Percentiles rank a stretch among this genome's conserved stretches.
These are phyloP conservation scores for Dioctria rufipes DNA, from an alignment of 2,888 invertebrate genomes.

Conservation along the genomic window DNA sequence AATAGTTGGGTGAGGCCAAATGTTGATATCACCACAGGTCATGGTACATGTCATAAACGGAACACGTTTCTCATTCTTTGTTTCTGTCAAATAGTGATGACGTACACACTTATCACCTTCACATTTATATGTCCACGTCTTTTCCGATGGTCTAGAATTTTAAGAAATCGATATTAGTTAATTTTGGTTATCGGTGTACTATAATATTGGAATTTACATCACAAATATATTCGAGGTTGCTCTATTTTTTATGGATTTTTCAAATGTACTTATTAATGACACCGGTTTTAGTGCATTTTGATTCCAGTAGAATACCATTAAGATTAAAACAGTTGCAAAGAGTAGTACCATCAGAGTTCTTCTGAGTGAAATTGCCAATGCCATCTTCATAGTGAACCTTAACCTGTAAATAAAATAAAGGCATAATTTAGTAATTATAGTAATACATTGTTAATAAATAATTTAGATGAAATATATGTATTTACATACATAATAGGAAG, in stretches of 20 bases:
- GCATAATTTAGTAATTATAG: too few species aligned
- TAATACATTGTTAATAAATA: too few species aligned
- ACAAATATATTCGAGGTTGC: constrained; percentile 63
- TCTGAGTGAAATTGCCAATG: constrained; percentile 72
- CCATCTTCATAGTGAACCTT: constrained; percentile 70
- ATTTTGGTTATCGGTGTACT: not conserved
- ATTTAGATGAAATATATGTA: too few species aligned
- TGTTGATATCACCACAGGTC: constrained; percentile 79
- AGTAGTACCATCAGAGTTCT: constrained; percentile 75
- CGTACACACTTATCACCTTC: constrained; percentile 80
- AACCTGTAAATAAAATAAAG: constrained; percentile 63
- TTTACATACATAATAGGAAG: too few species aligned
- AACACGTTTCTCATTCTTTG: constrained; percentile 70
- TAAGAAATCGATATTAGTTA: not conserved
- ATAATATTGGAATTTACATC: constrained; percentile 64
- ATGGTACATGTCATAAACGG: constrained; percentile 84
- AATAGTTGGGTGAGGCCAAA: constrained; percentile 88
- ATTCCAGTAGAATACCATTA: constrained; percentile 77
- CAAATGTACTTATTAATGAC: constrained; percentile 69
- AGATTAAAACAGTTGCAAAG: constrained; percentile 74
- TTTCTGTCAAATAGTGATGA: constrained; percentile 69
- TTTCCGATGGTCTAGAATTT: constrained; percentile 67
- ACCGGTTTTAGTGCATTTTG: constrained; percentile 73
- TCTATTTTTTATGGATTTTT: constrained; percentile 64
- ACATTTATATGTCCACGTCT: constrained; percentile 85